Base-by-base conservation (phyloP, 2,797 vertebrate species). In the Danio choprae region DNA sequence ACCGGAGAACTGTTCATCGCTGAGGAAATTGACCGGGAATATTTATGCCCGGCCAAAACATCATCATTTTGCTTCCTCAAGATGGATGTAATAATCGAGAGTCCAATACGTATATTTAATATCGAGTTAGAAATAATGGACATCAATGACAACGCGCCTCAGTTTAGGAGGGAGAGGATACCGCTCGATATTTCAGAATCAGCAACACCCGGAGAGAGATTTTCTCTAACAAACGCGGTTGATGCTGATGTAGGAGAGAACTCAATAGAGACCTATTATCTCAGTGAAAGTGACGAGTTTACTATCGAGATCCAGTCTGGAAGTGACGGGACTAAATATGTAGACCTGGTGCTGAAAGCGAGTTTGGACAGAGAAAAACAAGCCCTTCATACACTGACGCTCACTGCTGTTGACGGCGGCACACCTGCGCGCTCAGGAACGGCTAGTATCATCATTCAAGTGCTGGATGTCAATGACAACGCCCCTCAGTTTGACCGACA, bases 401-500 rank as follows among this genome's bases (percentile, higher is more conserved):
- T 95, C 58, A 94, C 94, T 2, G 93, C 94, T 43, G 91, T 93
- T 86, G 94, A 95, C 80, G 93, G 93, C 18, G 94, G 94, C 63
- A 89, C 91, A 15, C 93, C 93, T 71, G 88, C 89, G 16, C 92
- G 93, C 59, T 94, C 93, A 7, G 93, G 93, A 74, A 95, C 93
- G 0, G 93, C 93, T 82, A 94, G 89, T 74, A 91, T 95, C 79
- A 74, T 94, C 6, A 90, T 95, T 38, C 91, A 91, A 10, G 91
- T 97, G n/a, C 86, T 92, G 83, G 96, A 97, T 48, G 93, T 94
- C 83, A 96, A 96, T 7, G 95, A 96, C 87, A 94, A 95, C 86
- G 86, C 90, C 83, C 94, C 94, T 85, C 79, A 87, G 16, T 95
- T 94, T 87, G 90, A 86, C 83, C 87, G 90, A 83, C 87, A 91